Evolutionary conservation across 2,797 vertebrate genomes (phyloP).

Genomic region (Parauchenoglanis ngamensis): DNA sequence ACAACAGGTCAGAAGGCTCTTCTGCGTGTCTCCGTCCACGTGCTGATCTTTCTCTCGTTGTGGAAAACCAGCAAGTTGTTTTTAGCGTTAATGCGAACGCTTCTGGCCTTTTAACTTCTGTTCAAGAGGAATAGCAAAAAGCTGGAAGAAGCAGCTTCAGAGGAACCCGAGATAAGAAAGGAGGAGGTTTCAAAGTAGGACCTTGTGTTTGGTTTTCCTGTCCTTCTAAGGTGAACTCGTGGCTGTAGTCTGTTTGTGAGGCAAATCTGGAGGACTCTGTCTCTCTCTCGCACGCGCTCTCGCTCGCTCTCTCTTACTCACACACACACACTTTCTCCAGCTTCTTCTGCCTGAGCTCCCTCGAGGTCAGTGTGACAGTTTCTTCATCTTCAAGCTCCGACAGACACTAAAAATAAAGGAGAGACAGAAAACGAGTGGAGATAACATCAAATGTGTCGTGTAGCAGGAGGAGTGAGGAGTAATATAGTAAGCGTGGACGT

Average conservation of each 20-base stretch:
- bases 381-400: not conserved
- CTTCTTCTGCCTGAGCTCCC: slow-evolving; percentile 21
- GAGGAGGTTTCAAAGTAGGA: not conserved
- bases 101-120: not conserved
- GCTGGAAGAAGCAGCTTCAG: not conserved
- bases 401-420: slow-evolving; percentile 1
- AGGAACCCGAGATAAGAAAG: not conserved
- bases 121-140: not conserved
- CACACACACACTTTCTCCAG: slow-evolving; percentile 23
- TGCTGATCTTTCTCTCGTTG: not conserved
- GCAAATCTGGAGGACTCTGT: not conserved
- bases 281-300: not conserved
- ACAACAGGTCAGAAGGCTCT: slow-evolving; percentile 17
- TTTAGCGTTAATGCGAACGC: not conserved
- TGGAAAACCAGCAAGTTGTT: slow-evolving; percentile 9
- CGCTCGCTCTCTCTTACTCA: not conserved
- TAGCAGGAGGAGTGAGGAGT: slow-evolving; percentile 45
- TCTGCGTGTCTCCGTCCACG: not conserved
- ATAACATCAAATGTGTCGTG: not conserved
- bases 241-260: slow-evolving; percentile 11
- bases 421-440: not conserved
- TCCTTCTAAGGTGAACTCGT: slow-evolving; percentile 36
- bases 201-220: slow-evolving; percentile 14
- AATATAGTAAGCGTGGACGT: slow-evolving; percentile 58
- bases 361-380: slow-evolving; percentile 22